Base-by-base conservation (phyloP, 2,113 vertebrate species). In the Upupa epops region DNA sequence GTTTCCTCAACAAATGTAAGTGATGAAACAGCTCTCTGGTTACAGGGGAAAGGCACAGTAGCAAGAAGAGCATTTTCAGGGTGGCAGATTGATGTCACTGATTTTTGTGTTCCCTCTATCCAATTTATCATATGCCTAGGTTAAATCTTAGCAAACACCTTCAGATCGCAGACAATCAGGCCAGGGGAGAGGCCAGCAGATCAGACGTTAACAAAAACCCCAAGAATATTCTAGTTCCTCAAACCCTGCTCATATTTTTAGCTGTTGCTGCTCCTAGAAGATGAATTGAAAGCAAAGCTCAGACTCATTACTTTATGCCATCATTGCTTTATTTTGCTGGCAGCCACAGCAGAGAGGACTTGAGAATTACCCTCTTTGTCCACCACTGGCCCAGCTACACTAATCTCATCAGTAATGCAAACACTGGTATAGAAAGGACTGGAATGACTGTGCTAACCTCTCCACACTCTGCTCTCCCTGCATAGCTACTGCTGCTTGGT, bases 401-500 rank as follows among this genome's bases (percentile, higher is more conserved):
- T 90, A 66, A 92, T 92, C 88, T 86, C 83, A 90, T 88, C 88
- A 90, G 76, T 26, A 89, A 83, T 52, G 83, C 83, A 90, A 92
- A 88, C 60, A 29, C 52, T 36, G 52, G 45, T 86, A 56, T 22
- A 85, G 82, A 91, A 92, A 87, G 64, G 76, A 32, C 60, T 31
- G 0, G 13, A 84, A 70, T 9, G 76, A 51, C 72, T 37, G 42
- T 12, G 54, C 70, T 88, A 75, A 64, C 54, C 80, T 69, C 46
- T 34, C 32, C 40, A 3, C 1, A 5, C 61, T 25, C 14, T 6
- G 18, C 17, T 36, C 25, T 7, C 29, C 40, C 69, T 31, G 48
- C 64, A 42, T 37, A 29, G 49, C 73, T 54, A 77, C 54, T 72
- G 61, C 83, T 66, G 83, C 51, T 51, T 26, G 42, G 22, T 76